Percentiles rank a stretch among this genome's conserved stretches.
Conservation (phyloP, 2,113 vertebrate species). For the Sander lucioperca region DNA sequence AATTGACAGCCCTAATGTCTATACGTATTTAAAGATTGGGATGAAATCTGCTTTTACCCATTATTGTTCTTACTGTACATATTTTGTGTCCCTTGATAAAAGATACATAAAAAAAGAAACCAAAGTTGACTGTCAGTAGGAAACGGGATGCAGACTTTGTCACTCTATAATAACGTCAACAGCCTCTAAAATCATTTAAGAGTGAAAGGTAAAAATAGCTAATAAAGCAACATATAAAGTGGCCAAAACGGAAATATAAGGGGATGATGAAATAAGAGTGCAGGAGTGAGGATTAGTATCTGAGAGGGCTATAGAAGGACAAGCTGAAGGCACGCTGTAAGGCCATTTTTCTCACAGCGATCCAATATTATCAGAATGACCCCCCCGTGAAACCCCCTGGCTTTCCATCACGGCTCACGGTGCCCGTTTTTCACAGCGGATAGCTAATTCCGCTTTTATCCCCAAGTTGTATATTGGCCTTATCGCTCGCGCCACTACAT, state of each 20-base stretch:
- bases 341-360: slow-evolving; percentile 61
- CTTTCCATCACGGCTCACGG: slow-evolving; percentile 65
- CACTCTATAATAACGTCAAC: background rate
- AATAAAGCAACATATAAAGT: background rate
- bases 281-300: slow-evolving; percentile 6
- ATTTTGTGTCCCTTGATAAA: no score
- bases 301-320: background rate
- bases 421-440: slow-evolving; percentile 73
- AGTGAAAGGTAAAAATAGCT: background rate
- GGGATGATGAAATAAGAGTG: slow-evolving; percentile 10
- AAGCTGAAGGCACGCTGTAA: slow-evolving; percentile 17
- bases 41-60: no score
- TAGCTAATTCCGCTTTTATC: slow-evolving; percentile 80
- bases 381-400: slow-evolving; percentile 32
- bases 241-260: background rate
- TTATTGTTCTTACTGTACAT: no score
- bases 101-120: background rate
- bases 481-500: slow-evolving; percentile 68
- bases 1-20: no score
- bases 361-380: slow-evolving; percentile 63
- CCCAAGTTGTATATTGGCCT: slow-evolving; percentile 76
- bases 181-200: background rate
- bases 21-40: no score
- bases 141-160: background rate
- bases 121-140: background rate